Base-by-base conservation (phyloP, 2,888 invertebrate species). In the Opisthograptis luteolata region DNA sequence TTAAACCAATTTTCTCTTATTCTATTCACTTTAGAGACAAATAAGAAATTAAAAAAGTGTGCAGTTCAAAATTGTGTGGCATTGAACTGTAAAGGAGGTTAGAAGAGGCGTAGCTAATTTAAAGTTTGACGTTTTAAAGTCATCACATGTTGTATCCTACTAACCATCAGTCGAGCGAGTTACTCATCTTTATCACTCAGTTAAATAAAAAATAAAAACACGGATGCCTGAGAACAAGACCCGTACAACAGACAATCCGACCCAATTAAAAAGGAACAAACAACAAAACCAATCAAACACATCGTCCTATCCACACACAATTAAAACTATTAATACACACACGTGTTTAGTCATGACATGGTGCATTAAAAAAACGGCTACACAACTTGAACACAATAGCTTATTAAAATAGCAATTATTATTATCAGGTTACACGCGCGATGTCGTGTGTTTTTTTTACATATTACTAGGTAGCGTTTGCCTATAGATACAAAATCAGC, bases 301-400 rank as follows among this genome's bases (percentile, higher is more conserved):
- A 24, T 27, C 37, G 36, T 19, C 9, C 37, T 32, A 19, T 36
- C 8, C 5, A 27, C 24, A 9, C 13, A 34, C 19, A 20, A n/a
- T n/a, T n/a, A n/a, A n/a, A n/a, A 31, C 31, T 15, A 50, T 50
- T 41, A 50, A 24, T 25, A 15, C 17, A 17, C 50, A 40, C 50
- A 40, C 44, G 44, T 44, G 50, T 32, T 19, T 7, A 20, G 25
- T 24, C 41, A 30, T 31, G 36, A 43, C 49, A 43, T 31, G 42
- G 27, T 42, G 35, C 12, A 6, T 20, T 28, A 44, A 45, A 44
- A n/a, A 44, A 39, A 35, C 10, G 25, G 25, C 25, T 3, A 9
- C 40, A 52, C 40, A 13, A 49, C 28, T 35, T 39, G 41, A 50
- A 56, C 42, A 60, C 55, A 62, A 62, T 60, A 41, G 45, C 47